Base-by-base conservation (phyloP, 1,140 invertebrate genomes). In the Sarcophaga bullata region DNA sequence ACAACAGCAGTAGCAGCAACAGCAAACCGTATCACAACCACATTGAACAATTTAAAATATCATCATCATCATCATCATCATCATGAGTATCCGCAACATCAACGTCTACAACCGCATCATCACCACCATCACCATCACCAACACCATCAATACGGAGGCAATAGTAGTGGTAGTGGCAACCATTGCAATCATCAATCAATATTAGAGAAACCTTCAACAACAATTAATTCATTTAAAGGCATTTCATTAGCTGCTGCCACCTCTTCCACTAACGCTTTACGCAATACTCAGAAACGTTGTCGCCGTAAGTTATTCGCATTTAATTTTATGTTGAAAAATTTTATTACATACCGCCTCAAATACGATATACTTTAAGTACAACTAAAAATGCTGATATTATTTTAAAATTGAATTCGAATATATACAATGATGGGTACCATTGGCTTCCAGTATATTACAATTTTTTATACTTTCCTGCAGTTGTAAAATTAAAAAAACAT, bases 211-310 rank as follows among this genome's bases (percentile, higher is more conserved):
- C 15, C 46, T 68, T 17, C 76, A 62, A 46, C 80, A 48, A 58
- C 72, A 76, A 78, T 52, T 81, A 73, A n/a, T 46, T 17, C 62
- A 17, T 68, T 68, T 25, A 68, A 68, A 68, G 62, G 54, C 13
- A 13, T 58, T 7, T 58, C 54, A 58, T n/a, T 58, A n/a, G 54
- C 11, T 58, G 54, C 54, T 68, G 7, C 62, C 10, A 73, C 82
- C 54, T 49, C 80, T 25, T 73, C 82, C 47, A 81, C 82, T 62
- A 84, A 25, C 17, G 48, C 81, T 25, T 47, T 80, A 49, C 62
- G 80, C n/a, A 84, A 83, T 80, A 81, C 76, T 84, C 87, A 85
- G 50, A 83, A 83, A 82, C 75, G 75, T 9, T 81, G 68, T 80
- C 72, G 84, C 17, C 73, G 82, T 81, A 82, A 84, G 73, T 81